Percentiles rank a stretch among this genome's conserved stretches.
phyloP scores from a whole-genome alignment of 2,113 vertebrate species.

The Montifringilla adamsi region DNA sequence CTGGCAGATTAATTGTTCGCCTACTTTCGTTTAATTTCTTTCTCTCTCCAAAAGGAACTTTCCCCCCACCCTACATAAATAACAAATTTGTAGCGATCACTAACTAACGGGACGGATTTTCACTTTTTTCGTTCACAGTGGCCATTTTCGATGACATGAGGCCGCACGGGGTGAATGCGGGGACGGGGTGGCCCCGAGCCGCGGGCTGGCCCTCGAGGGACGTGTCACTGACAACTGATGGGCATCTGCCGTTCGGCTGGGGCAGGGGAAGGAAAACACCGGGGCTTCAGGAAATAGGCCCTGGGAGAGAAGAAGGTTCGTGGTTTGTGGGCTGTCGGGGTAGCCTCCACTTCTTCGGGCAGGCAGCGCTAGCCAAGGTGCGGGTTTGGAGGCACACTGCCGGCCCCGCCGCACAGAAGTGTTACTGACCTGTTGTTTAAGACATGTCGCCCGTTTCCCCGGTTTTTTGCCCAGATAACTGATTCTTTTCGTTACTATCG shows the following conservation, averaged over 20 bases:
- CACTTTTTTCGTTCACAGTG: neutral
- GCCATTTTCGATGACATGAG: neutral
- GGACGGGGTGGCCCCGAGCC: neutral
- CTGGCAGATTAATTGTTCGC: neutral
- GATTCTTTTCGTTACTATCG: neutral
- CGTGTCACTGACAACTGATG: neutral
- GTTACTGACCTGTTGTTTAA: neutral
- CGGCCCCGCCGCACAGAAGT: too few species aligned
- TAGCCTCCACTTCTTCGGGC: neutral
- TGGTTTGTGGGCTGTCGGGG: neutral
- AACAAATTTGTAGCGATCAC: neutral
- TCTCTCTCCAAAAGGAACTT: neutral
- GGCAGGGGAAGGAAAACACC: neutral
- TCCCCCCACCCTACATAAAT: accelerated
- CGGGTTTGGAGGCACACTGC: neutral
- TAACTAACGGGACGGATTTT: neutral
- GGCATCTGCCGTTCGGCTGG: neutral
- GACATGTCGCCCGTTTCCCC: neutral
- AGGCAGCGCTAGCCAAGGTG: neutral
- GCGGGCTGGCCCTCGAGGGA: neutral
- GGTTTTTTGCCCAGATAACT: neutral
- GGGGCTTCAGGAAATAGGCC: neutral
- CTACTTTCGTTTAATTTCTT: neutral
- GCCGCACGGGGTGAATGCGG: neutral
- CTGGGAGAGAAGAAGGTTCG: neutral